Conservation (phyloP, 2,888 invertebrate genomes). For the Coenonympha arcania region DNA sequence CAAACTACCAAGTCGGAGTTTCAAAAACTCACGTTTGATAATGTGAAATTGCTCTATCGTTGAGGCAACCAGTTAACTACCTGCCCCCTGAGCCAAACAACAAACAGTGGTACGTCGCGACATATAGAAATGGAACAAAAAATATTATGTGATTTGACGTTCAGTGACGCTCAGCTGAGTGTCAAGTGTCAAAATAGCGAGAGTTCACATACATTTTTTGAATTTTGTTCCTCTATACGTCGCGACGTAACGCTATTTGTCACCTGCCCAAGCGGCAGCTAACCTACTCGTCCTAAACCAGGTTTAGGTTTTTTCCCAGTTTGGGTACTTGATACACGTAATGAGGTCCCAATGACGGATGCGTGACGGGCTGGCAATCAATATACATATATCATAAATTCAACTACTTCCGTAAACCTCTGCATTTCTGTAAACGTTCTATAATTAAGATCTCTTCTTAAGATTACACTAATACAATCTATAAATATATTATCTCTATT, state of each 20-base stretch:
- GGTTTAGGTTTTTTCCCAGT: too few relatives aligned
- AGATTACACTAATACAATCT: constrained; percentile 55
- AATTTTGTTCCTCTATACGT: too few relatives aligned
- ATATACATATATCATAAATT: constrained; percentile 22
- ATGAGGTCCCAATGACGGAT: constrained; percentile 29
- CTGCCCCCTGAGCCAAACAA: too few relatives aligned
- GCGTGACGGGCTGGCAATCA: constrained; percentile 7
- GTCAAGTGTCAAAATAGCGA: too few relatives aligned
- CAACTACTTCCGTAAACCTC: constrained; percentile 58
- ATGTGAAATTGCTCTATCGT: background rate
- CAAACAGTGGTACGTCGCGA: too few relatives aligned
- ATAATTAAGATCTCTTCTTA: constrained; percentile 61
- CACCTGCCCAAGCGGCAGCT: too few relatives aligned
- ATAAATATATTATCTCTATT: constrained; percentile 75
- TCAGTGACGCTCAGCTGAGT: too few relatives aligned
- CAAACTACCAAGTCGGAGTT: background rate
- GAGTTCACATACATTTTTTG: too few relatives aligned
- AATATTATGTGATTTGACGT: too few relatives aligned
- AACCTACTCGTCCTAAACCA: too few relatives aligned
- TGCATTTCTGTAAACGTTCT: constrained; percentile 59
- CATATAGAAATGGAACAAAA: too few relatives aligned
- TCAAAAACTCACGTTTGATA: background rate
- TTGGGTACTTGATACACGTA: constrained; percentile 19
- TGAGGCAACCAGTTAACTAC: background rate
- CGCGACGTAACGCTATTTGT: too few relatives aligned